phyloP scores from a whole-genome alignment of 1,140 invertebrate species.

The Calephelis virginiensis region DNA sequence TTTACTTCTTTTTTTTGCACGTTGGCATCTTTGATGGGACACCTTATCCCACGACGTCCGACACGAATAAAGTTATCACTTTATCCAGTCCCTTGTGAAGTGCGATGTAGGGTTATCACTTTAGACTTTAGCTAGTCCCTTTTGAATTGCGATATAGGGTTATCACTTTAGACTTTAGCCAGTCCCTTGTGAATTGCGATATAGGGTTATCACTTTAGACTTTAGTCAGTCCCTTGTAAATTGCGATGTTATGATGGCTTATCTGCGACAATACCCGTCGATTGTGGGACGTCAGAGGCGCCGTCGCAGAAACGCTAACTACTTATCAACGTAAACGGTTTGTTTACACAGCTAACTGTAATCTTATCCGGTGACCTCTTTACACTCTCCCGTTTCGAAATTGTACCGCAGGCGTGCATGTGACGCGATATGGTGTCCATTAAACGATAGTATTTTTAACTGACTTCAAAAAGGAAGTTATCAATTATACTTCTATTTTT shows the following conservation, averaged over 20 bases:
- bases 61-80: too few species aligned
- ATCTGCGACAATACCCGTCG: conserved; percentile 7
- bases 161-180: too few species aligned
- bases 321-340: conserved; percentile 45
- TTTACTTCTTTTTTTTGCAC: too few species aligned
- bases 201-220: not conserved
- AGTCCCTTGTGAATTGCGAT: not conserved
- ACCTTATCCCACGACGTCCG: too few species aligned
- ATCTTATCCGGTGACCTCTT: conserved; percentile 76
- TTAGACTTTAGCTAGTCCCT: too few species aligned
- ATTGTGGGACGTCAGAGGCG: conserved; percentile 14
- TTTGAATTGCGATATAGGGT: too few species aligned
- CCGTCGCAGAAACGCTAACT: conserved; percentile 8
- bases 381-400: conserved; percentile 75
- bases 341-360: conserved; percentile 75
- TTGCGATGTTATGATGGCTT: conserved; percentile 4
- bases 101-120: not conserved
- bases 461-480: too few species aligned
- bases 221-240: not conserved
- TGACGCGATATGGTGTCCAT: conserved; percentile 8
- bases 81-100: too few species aligned
- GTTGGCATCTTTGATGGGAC: too few species aligned
- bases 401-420: conserved; percentile 39
- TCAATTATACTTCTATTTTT: too few species aligned
- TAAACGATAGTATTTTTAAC: not conserved